phyloP scores from a whole-genome alignment of 1,140 invertebrate species.

The Chrysomallon squamiferum region DNA sequence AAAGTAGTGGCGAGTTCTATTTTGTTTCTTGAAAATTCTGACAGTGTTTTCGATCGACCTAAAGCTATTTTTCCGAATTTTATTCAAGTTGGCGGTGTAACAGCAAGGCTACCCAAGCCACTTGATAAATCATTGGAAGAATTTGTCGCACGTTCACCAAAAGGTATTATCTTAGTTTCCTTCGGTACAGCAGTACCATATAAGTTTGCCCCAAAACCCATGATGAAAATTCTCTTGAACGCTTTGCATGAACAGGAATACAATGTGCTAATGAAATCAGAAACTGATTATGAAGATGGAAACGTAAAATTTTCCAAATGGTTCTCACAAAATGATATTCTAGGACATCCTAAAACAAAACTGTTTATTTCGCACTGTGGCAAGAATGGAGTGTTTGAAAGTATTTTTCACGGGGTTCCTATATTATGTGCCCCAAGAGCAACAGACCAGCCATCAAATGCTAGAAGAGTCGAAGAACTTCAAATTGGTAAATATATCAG shows the following conservation, averaged over 20 bases:
- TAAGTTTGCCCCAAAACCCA: too few relatives aligned
- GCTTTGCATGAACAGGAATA: too few relatives aligned
- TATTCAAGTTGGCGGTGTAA: constrained; percentile 15
- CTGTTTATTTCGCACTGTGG: constrained; percentile 46
- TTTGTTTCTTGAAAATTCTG: constrained; percentile 8
- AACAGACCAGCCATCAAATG: constrained; percentile 71
- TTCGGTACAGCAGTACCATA: too few relatives aligned
- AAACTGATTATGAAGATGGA: too few relatives aligned
- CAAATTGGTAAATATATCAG: constrained; percentile 26
- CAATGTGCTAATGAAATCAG: too few relatives aligned
- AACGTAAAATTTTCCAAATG: constrained; percentile 15
- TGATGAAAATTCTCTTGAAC: too few relatives aligned
- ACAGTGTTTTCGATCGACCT: constrained; percentile 8
- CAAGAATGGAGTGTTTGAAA: constrained; percentile 36
- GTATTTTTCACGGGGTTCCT: constrained; percentile 40
- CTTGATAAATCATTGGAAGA: neutral
- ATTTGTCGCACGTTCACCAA: too few relatives aligned
- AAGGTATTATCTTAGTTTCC: too few relatives aligned
- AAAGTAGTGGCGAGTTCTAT: neutral
- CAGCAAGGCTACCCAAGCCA: constrained; percentile 10
- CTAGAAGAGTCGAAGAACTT: constrained; percentile 16
- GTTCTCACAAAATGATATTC: constrained; percentile 43
- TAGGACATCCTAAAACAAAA: constrained; percentile 67
- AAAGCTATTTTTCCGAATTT: constrained; percentile 12
- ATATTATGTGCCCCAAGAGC: constrained; percentile 74